phyloP scores from a whole-genome alignment of 2,113 vertebrate genomes.

The Coreoperca whiteheadi region DNA sequence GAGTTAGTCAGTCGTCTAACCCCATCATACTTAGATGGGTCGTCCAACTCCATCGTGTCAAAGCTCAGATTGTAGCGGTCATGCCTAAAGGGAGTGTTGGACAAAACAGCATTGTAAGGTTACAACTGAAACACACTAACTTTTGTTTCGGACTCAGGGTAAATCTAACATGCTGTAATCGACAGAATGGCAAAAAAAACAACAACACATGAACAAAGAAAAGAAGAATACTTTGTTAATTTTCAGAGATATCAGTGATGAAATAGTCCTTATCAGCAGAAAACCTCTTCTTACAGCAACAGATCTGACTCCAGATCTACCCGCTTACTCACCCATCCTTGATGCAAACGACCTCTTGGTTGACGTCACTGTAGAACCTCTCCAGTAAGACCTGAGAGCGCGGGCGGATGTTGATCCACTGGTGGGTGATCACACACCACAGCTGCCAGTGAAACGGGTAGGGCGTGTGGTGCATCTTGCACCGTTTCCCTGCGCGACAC shows the following conservation, averaged over 20 bases:
- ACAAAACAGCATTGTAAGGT: not conserved
- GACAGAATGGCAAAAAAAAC: not conserved
- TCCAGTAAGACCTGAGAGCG: slow-evolving; percentile 62
- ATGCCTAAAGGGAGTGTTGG: not conserved
- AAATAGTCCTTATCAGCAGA: not conserved
- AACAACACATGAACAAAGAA: not conserved
- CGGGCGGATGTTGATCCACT: slow-evolving; percentile 58
- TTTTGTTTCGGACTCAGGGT: not conserved
- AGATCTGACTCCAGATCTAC: not conserved
- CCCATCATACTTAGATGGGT: not conserved
- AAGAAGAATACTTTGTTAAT: not conserved
- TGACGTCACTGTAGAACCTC: slow-evolving; percentile 64
- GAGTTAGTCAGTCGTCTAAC: slow-evolving; percentile 72
- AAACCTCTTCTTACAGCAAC: not conserved
- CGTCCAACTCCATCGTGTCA: slow-evolving; percentile 48
- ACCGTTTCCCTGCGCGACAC: slow-evolving; percentile 24
- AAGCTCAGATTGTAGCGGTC: slow-evolving; percentile 34
- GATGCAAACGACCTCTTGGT: not conserved
- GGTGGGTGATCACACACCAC: not conserved
- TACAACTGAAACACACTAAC: not conserved
- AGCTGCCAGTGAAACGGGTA: slow-evolving; percentile 79
- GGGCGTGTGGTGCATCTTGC: slow-evolving; percentile 73
- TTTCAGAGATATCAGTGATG: not conserved
- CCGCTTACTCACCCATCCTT: slow-evolving; percentile 53
- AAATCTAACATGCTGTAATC: not conserved